phyloP scores from a whole-genome alignment of 1,140 invertebrate genomes.

The Aleiodes sp. region DNA sequence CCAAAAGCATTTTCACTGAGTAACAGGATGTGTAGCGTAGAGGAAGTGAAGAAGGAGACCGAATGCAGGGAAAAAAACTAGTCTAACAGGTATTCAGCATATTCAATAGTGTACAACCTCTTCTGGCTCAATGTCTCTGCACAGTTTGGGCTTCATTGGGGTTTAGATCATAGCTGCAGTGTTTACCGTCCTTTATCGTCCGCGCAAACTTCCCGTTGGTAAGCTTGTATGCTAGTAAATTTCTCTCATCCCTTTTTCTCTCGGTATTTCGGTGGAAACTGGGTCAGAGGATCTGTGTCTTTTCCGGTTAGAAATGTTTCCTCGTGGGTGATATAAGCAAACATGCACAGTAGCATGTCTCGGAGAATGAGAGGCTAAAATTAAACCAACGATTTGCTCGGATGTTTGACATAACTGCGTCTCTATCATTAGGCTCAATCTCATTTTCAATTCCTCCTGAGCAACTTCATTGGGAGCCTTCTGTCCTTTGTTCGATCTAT shows the following conservation, averaged over 20 bases:
- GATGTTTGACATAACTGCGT: slow-evolving; percentile 15
- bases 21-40: slow-evolving; percentile 18
- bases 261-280: neutral
- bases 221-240: neutral
- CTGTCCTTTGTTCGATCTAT: neutral
- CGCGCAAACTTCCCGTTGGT: slow-evolving; percentile 11
- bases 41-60: neutral
- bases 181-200: neutral
- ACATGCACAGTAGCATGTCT: no score
- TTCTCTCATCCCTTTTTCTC: neutral
- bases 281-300: slow-evolving; percentile 22
- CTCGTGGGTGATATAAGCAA: slow-evolving; percentile 1
- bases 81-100: slow-evolving; percentile 35
- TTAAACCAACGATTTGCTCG: neutral
- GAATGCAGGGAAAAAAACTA: slow-evolving; percentile 7
- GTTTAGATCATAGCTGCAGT: neutral
- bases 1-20: slow-evolving; percentile 14
- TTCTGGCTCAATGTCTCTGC: neutral
- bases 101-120: neutral
- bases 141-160: neutral
- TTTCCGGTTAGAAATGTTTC: neutral
- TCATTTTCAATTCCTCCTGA: no score
- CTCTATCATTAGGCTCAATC: neutral
- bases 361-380: neutral
- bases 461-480: neutral